Conservation (phyloP, 2,888 invertebrate genomes). For the Gastracanthus pulcherrimus region DNA sequence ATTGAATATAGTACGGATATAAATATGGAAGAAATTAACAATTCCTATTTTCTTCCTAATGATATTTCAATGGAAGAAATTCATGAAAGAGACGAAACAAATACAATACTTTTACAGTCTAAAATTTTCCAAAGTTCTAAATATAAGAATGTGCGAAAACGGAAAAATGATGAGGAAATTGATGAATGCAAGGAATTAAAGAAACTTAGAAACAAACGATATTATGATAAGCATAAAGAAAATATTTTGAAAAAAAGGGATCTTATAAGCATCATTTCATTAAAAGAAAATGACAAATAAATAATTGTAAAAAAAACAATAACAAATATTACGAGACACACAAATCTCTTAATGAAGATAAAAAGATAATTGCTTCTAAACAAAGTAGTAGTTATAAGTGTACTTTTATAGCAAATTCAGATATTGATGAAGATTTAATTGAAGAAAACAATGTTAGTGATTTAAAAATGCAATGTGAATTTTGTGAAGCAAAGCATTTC, state of each 20-base stretch:
- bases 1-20: too few relatives aligned
- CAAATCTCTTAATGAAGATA: neutral
- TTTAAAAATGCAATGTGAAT: neutral
- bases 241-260: neutral
- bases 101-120: too few relatives aligned
- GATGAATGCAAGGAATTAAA: neutral
- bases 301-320: neutral
- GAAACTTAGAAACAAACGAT: neutral
- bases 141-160: too few relatives aligned
- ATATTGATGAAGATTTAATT: conserved; percentile 2
- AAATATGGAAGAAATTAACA: too few relatives aligned
- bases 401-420: too few relatives aligned
- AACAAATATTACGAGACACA: neutral
- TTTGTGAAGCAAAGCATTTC: too few relatives aligned
- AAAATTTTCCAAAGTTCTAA: too few relatives aligned
- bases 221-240: neutral
- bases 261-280: neutral
- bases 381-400: too few relatives aligned
- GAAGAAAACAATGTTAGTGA: conserved; percentile 8
- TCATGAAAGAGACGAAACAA: too few relatives aligned
- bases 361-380: too few relatives aligned
- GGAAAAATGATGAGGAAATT: neutral
- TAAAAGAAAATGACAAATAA: neutral
- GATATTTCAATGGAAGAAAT: too few relatives aligned
- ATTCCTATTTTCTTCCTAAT: too few relatives aligned